Percentiles rank a stretch among this genome's conserved stretches.
phyloP scores from a whole-genome alignment of 2,113 vertebrate genomes.

The Accipiter virgatus region DNA sequence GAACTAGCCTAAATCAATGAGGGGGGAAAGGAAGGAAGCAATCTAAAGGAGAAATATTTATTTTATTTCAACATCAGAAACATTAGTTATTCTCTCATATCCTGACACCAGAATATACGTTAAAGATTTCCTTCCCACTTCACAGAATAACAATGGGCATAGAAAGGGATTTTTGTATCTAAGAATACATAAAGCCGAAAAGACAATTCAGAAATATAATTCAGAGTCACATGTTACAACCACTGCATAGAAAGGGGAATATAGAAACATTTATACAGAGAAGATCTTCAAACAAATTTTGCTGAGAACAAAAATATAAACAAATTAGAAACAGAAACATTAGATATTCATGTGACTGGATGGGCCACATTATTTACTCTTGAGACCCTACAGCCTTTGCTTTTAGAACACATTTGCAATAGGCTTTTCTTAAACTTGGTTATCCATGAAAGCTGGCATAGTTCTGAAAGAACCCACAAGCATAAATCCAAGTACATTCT shows the following conservation, averaged over 20 bases:
- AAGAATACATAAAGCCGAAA: neutral
- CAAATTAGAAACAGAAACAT: constrained; percentile 33
- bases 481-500: constrained; percentile 25
- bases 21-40: neutral
- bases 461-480: constrained; percentile 20
- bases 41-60: neutral
- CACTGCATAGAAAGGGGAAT: neutral
- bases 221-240: neutral
- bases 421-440: neutral
- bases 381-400: neutral
- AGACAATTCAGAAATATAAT: neutral
- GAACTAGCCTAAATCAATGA: neutral
- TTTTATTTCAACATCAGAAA: neutral
- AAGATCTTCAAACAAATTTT: neutral
- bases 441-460: neutral
- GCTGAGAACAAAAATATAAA: neutral
- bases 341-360: neutral
- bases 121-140: neutral
- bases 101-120: neutral
- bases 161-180: neutral
- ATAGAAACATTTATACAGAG: neutral
- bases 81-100: neutral
- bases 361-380: neutral
- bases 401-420: neutral
- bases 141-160: neutral